These are phyloP conservation scores for Sycophila sp. DNA, from an alignment of 1,140 invertebrate species.

Conservation along the genomic window DNA sequence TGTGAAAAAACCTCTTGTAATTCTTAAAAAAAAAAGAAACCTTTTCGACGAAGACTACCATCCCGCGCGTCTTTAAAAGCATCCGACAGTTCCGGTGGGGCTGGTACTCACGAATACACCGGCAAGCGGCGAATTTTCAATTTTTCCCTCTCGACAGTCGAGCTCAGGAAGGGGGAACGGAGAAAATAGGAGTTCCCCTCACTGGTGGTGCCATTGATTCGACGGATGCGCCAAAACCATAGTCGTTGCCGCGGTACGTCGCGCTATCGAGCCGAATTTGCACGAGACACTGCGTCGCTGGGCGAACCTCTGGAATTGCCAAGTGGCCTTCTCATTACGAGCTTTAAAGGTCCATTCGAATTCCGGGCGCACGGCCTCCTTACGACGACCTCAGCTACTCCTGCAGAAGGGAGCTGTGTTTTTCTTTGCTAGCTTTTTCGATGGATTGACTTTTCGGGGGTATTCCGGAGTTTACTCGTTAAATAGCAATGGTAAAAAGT, in stretches of 20 bases:
- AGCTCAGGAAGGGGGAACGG: too few species aligned
- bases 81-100: neutral
- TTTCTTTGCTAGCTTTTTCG: too few species aligned
- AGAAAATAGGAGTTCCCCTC: too few species aligned
- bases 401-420: neutral
- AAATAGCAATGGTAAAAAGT: too few species aligned
- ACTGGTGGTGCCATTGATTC: too few species aligned
- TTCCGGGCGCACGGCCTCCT: neutral
- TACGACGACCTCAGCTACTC: too few species aligned
- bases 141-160: neutral
- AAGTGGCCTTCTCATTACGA: slow-evolving; percentile 15
- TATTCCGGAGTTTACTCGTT: too few species aligned
- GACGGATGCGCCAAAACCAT: too few species aligned
- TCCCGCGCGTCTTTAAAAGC: slow-evolving; percentile 6
- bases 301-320: slow-evolving; percentile 17
- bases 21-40: neutral
- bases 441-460: too few species aligned
- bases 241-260: too few species aligned
- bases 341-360: neutral
- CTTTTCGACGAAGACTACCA: neutral
- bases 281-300: neutral
- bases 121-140: neutral
- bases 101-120: neutral
- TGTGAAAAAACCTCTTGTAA: too few species aligned
- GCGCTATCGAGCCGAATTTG: slow-evolving; percentile 18